phyloP scores from a whole-genome alignment of 2,888 invertebrate genomes.

The Folsomia manolachei region DNA sequence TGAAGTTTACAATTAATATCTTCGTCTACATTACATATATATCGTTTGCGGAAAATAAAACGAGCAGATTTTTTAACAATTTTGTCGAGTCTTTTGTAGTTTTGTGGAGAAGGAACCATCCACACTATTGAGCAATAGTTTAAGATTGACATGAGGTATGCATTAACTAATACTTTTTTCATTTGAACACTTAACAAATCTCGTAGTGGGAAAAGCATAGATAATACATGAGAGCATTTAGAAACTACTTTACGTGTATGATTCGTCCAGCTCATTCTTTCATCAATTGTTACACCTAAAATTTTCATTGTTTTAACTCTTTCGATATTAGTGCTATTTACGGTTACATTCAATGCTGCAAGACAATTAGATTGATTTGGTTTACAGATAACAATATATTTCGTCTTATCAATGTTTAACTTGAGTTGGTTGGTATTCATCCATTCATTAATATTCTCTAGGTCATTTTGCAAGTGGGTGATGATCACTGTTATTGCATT shows the following conservation, averaged over 20 bases:
- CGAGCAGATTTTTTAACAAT: neutral
- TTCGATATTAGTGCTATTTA: neutral
- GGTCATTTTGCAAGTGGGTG: neutral
- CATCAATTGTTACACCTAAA: slow-evolving; percentile 9
- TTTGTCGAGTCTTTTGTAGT: neutral
- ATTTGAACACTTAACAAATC: neutral
- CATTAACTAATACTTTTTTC: neutral
- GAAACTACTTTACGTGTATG: neutral
- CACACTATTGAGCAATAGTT: neutral
- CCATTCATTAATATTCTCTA: neutral
- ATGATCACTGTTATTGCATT: neutral
- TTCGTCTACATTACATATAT: no score
- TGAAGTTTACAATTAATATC: no score
- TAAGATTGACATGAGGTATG: neutral
- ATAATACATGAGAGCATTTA: neutral
- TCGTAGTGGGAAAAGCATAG: neutral
- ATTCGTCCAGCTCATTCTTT: neutral
- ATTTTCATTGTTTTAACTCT: slow-evolving; percentile 6
- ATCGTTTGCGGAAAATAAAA: no score
- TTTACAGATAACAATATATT: neutral
- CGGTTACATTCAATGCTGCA: no score
- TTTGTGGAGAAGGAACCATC: neutral
- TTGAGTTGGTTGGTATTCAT: neutral
- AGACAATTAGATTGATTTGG: neutral
- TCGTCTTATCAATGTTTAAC: slow-evolving; percentile 4